Conservation (phyloP, 2,888 invertebrate genomes). For the Xestia sexstrigata region DNA sequence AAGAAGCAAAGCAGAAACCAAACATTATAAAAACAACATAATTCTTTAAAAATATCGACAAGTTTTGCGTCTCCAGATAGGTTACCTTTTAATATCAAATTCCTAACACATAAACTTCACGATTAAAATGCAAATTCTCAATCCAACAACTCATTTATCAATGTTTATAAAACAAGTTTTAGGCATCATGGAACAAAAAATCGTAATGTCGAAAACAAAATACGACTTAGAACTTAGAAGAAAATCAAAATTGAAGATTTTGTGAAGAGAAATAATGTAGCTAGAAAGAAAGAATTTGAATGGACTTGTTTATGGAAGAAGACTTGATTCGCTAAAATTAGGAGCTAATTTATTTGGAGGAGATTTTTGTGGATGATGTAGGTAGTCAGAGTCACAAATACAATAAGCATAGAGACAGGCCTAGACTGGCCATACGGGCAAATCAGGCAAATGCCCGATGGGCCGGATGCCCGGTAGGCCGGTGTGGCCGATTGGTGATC, state of each 20-base stretch:
- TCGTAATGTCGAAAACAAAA: not conserved
- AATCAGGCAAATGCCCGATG: no score
- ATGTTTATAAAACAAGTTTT: slow-evolving; percentile 36
- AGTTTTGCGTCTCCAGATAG: slow-evolving; percentile 1
- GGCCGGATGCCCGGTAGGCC: no score
- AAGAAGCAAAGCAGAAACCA: not conserved
- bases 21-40: not conserved
- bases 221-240: not conserved
- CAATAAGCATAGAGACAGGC: not conserved
- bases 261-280: not conserved
- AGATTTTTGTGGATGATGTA: not conserved
- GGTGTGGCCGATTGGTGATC: no score
- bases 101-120: slow-evolving; percentile 23
- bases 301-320: not conserved
- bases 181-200: not conserved
- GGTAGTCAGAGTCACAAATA: not conserved
- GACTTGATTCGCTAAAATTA: not conserved
- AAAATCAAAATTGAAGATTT: not conserved
- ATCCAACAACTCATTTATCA: slow-evolving; percentile 39
- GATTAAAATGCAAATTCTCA: slow-evolving; percentile 56
- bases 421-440: no score
- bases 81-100: slow-evolving; percentile 3
- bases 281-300: not conserved
- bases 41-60: not conserved
- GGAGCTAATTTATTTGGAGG: not conserved